Percentiles rank a stretch among this genome's conserved stretches.
Conservation (phyloP, 2,113 vertebrate species). For the Brienomyrus longianalis region DNA sequence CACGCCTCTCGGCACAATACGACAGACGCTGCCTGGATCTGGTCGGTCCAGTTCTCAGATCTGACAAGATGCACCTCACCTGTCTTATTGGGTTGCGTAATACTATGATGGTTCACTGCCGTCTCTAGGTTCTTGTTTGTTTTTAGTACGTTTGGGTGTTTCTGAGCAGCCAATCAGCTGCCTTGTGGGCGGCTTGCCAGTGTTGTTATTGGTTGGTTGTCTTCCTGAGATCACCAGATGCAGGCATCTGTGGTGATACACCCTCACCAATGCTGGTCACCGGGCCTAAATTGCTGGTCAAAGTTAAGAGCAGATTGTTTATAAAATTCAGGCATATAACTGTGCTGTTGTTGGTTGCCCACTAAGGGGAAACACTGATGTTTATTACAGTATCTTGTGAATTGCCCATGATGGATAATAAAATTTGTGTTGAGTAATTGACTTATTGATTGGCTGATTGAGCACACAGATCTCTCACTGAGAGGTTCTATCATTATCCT, state of each 20-base stretch:
- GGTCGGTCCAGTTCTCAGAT: constrained; percentile 4
- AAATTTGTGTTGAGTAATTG: background rate
- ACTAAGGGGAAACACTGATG: background rate
- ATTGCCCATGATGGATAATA: background rate
- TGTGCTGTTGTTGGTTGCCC: background rate
- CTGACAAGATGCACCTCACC: background rate
- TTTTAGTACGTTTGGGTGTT: background rate
- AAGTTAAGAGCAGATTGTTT: background rate
- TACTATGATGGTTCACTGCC: background rate
- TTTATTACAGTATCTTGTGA: background rate
- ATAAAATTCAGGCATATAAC: background rate
- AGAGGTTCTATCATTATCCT: background rate
- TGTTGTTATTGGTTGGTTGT: background rate
- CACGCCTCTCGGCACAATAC: background rate
- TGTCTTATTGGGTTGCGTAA: background rate
- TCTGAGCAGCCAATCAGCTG: background rate
- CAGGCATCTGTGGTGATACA: background rate
- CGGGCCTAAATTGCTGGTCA: background rate
- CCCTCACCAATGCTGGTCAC: background rate
- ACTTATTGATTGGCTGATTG: background rate
- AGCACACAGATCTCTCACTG: background rate
- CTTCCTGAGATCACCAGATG: no score
- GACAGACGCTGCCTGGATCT: background rate
- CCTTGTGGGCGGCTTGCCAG: background rate
- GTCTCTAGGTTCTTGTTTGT: background rate